These are phyloP conservation scores for Bubo scandiacus DNA, from an alignment of 2,113 vertebrate species.

Conservation along the genomic window DNA sequence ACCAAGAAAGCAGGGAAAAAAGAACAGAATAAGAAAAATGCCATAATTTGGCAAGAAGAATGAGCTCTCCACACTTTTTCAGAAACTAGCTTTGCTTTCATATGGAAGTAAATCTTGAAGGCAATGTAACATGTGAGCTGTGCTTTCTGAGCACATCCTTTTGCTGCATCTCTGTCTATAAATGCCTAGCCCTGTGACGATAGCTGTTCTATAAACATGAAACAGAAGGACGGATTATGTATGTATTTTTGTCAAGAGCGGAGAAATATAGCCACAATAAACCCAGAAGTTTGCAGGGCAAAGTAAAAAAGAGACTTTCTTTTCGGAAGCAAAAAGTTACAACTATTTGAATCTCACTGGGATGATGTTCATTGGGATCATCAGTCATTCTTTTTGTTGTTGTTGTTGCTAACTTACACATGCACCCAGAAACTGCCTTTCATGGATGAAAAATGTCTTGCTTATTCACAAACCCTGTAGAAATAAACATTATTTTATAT, in stretches of 20 bases:
- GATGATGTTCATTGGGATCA: background rate
- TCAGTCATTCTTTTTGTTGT: slow-evolving; percentile 29
- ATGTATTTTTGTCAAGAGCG: background rate
- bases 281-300: background rate
- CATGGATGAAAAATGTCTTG: slow-evolving; percentile 57
- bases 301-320: background rate
- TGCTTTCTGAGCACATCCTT: background rate
- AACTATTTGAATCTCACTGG: background rate
- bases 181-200: background rate
- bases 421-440: slow-evolving; percentile 49
- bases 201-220: background rate
- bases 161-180: background rate
- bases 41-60: background rate
- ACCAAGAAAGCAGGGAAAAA: background rate
- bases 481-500: slow-evolving; percentile 59
- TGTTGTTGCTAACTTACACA: slow-evolving; percentile 23
- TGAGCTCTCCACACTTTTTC: background rate
- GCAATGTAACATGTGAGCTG: background rate
- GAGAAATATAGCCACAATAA: slow-evolving; percentile 16
- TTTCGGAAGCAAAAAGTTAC: background rate
- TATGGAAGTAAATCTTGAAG: background rate
- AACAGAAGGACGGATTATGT: background rate
- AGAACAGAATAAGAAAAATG: background rate
- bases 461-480: slow-evolving; percentile 45
- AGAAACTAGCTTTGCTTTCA: background rate